Evolutionary conservation across 2,888 invertebrate genomes (phyloP), one percentile per base, ranked within the genome.

Genomic region (Apamea monoglypha): DNA sequence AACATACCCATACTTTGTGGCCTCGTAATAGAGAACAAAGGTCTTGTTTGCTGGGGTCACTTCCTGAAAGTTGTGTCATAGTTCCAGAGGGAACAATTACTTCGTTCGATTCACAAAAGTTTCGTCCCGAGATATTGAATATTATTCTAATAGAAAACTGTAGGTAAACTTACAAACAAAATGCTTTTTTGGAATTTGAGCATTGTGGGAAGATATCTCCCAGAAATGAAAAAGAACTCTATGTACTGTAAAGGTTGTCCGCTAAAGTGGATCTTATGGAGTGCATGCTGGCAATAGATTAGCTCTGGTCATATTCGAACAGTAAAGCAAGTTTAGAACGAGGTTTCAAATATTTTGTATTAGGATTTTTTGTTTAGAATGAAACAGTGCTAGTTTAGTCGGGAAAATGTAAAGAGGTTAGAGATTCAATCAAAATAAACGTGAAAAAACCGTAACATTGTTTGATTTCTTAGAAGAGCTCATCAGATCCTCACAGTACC

Each of bases 21-120:
- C 56, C 32, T 78, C n/a, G 64, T 29, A 64, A 66, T 29, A 25
- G 64, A 64, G 44, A 71, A 79, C 63, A 72, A 72, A 72, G 64
- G 71, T 2, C 53, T 53, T 74, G 78, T 78, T 78, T 78, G 21
- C 78, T 32, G 44, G 7, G n/a, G 40, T 36, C 44, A 21, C 32
- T 79, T 71, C 53, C 53, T 0, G 21, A 44, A 79, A 56, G 32
- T 56, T 78, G n/a, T 29, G 3, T 40, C 16, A 50, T 61, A 69
- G 50, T 78, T 77, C 50, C 61, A 63, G 47, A 53, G 76, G n/a
- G 71, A 56, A 79, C 78, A 56, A 44, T 36, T 63, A 63, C 8
- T 56, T 8, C 40, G 63, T 79, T 71, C 53, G 32, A 71, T 70
- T 71, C 16, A 36, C 8, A 36, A 64, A 79, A 56, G 32, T 56